Evolutionary conservation across 2,888 invertebrate genomes (phyloP).

Genomic region (Tuta absoluta): DNA sequence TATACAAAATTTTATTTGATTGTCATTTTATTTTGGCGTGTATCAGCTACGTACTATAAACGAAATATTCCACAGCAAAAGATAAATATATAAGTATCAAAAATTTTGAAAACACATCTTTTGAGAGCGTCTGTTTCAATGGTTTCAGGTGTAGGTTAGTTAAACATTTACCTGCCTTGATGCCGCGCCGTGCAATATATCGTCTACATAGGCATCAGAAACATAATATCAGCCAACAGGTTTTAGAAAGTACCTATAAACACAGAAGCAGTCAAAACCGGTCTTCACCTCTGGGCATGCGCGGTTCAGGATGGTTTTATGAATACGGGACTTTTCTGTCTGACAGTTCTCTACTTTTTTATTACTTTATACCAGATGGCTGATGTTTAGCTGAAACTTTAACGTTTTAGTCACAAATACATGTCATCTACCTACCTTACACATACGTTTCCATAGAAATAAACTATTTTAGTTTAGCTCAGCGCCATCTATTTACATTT

Average conservation of each 20-base stretch:
- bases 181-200: slow-evolving; percentile 17
- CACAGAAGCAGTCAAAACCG: slow-evolving; percentile 23
- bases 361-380: too few relatives aligned
- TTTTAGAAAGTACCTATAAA: slow-evolving; percentile 41
- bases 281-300: slow-evolving; percentile 25
- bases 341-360: not conserved
- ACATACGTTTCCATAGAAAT: too few relatives aligned
- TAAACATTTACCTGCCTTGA: slow-evolving; percentile 10
- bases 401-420: too few relatives aligned
- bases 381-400: too few relatives aligned
- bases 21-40: too few relatives aligned
- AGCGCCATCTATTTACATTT: too few relatives aligned
- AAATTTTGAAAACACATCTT: not conserved
- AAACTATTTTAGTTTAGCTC: too few relatives aligned
- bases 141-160: slow-evolving; percentile 12
- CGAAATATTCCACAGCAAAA: not conserved
- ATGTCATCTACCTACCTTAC: too few relatives aligned
- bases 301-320: not conserved
- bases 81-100: not conserved
- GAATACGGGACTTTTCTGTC: not conserved
- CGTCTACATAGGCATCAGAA: slow-evolving; percentile 18
- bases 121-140: not conserved
- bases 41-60: not conserved
- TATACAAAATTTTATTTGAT: too few relatives aligned
- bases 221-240: slow-evolving; percentile 35